These are phyloP conservation scores for Zophobas atratus DNA, from an alignment of 1,140 invertebrate species.

Conservation along the genomic window DNA sequence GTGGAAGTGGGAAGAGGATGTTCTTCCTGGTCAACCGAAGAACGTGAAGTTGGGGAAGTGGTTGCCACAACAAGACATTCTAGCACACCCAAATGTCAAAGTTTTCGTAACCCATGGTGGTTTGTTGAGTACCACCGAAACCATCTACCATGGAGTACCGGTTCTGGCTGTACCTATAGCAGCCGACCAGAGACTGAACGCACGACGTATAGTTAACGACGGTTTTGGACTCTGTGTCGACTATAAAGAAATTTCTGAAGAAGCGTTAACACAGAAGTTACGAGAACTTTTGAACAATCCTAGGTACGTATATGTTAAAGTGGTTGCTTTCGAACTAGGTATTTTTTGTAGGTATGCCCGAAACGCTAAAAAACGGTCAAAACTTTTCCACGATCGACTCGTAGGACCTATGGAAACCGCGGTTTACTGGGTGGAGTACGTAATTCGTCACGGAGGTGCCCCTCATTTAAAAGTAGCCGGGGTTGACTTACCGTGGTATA, in stretches of 20 bases:
- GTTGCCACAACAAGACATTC: slow-evolving; percentile 63
- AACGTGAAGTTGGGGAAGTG: too few species aligned
- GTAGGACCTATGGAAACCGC: too few species aligned
- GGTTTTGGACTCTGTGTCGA: background rate
- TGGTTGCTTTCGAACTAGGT: background rate
- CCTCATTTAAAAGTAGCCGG: too few species aligned
- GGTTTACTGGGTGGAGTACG: too few species aligned
- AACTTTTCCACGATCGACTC: too few species aligned
- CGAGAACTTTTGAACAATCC: background rate
- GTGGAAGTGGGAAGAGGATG: too few species aligned
- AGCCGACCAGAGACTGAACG: slow-evolving; percentile 75
- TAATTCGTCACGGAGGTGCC: too few species aligned
- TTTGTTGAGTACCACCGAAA: slow-evolving; percentile 79
- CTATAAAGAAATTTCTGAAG: background rate
- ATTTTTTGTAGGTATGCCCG: background rate
- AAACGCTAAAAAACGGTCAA: too few species aligned
- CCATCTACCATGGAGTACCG: slow-evolving; percentile 80
- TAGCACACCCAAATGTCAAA: slow-evolving; percentile 76
- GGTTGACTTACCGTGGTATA: too few species aligned
- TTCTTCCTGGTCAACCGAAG: too few species aligned
- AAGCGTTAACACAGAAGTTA: background rate
- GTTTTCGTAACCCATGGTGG: slow-evolving; percentile 84
- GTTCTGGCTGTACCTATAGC: slow-evolving; percentile 80
- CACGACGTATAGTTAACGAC: slow-evolving; percentile 53
- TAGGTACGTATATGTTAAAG: background rate